Evolutionary conservation across 92 coral and sea anemone genomes (phyloP).

Genomic region (Epizoanthus ramosus): DNA sequence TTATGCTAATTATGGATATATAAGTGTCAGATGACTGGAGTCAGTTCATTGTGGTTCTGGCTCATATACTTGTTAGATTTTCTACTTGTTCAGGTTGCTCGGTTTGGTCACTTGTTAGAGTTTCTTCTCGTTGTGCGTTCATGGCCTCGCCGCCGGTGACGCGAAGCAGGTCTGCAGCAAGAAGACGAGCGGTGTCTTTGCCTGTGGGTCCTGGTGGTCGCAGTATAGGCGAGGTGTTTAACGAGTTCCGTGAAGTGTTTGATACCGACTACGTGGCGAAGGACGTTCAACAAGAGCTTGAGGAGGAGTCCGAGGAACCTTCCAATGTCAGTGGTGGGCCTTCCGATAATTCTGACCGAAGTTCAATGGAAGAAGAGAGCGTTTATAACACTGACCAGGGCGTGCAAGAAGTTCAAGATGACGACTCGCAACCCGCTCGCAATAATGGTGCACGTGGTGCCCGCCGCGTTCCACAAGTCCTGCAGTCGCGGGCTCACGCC

Average conservation of each 20-base stretch:
- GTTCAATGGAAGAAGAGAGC: neutral
- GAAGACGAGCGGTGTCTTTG: neutral
- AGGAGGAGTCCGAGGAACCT: neutral
- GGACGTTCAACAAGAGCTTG: neutral
- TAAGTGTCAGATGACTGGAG: too few species aligned
- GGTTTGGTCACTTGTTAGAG: too few species aligned
- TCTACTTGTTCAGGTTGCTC: too few species aligned
- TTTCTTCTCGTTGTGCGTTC: neutral
- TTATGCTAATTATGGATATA: too few species aligned
- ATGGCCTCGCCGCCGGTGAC: neutral
- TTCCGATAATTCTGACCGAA: neutral
- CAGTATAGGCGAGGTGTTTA: neutral
- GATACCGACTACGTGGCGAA: neutral
- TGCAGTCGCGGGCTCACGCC: too few species aligned
- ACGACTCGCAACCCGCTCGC: neutral
- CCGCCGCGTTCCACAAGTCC: too few species aligned
- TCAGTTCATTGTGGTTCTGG: too few species aligned
- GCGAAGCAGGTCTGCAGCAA: neutral
- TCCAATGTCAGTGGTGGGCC: neutral
- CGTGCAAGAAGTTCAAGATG: neutral
- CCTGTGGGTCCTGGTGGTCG: neutral
- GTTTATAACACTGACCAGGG: neutral
- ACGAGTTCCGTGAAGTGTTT: neutral
- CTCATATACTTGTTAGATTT: too few species aligned
- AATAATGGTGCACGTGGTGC: too few species aligned